Percentiles rank a stretch among this genome's conserved stretches.
phyloP scores from a whole-genome alignment of 2,888 invertebrate species.

The Hemaris fuciformis region DNA sequence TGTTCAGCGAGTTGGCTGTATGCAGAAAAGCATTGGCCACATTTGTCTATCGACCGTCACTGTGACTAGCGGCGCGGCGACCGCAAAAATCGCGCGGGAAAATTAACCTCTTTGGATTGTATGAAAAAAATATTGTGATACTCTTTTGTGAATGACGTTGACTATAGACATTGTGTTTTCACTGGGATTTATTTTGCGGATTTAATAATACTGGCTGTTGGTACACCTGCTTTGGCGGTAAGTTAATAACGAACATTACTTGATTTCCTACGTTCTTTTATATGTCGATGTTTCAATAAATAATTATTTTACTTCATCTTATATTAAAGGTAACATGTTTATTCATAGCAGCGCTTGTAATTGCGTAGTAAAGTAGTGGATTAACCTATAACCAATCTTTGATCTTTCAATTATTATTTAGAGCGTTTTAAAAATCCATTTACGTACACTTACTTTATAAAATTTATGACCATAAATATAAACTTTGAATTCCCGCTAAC shows the following conservation, averaged over 20 bases:
- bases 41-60: slow-evolving; percentile 15
- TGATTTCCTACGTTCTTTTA: not conserved
- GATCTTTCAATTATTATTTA: no score
- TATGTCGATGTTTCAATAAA: not conserved
- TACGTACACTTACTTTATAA: not conserved
- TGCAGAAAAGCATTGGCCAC: slow-evolving; percentile 17
- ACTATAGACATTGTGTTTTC: slow-evolving; percentile 1
- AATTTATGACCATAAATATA: not conserved
- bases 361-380: no score
- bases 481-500: slow-evolving; percentile 1
- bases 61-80: slow-evolving; percentile 12
- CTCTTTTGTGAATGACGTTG: slow-evolving; percentile 9
- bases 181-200: not conserved
- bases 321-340: not conserved
- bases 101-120: not conserved
- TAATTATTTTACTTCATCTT: not conserved
- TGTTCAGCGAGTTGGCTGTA: slow-evolving; percentile 11
- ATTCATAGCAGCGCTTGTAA: no score
- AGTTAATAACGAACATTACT: not conserved
- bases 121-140: not conserved
- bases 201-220: not conserved
- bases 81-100: slow-evolving; percentile 14
- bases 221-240: not conserved
- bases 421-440: not conserved
- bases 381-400: no score